A percentile compares a stretch with the other conserved stretches of the same genome.
These are phyloP conservation scores for Bothrops jararaca DNA, from an alignment of 2,113 vertebrate genomes.

Conservation along the genomic window DNA sequence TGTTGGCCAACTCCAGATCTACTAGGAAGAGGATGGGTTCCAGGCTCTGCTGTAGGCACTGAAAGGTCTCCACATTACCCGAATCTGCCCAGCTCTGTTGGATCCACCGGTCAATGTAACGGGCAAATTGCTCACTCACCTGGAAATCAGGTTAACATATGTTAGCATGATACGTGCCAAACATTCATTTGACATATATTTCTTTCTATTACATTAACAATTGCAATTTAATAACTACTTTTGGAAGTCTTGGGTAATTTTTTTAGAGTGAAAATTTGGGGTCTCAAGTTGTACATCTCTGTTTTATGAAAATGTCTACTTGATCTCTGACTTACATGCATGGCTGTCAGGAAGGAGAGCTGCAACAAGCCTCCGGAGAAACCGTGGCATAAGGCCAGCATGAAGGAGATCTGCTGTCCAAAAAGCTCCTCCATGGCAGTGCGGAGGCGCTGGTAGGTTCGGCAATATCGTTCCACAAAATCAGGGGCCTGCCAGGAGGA, in stretches of 20 bases:
- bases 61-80: conserved; percentile 67
- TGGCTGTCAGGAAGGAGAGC: conserved; percentile 82
- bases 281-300: neutral
- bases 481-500: conserved; percentile 70
- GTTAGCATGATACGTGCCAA: neutral
- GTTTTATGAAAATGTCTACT: neutral
- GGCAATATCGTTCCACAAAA: conserved; percentile 81
- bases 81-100: conserved; percentile 68
- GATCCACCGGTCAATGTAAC: conserved; percentile 87
- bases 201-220: neutral
- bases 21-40: conserved; percentile 89
- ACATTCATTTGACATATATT: neutral
- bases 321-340: conserved; percentile 80
- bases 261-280: neutral
- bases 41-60: conserved; percentile 80
- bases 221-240: neutral
- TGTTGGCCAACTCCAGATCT: conserved; percentile 87
- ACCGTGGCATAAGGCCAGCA: conserved; percentile 83
- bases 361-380: conserved; percentile 86
- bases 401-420: conserved; percentile 83
- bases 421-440: conserved; percentile 89
- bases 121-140: conserved; percentile 91
- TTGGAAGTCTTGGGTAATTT: neutral
- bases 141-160: conserved; percentile 46
- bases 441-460: conserved; percentile 78